A percentile compares a stretch with the other conserved stretches of the same genome.
These are phyloP conservation scores for Standfussiana lucernea DNA, from an alignment of 2,888 invertebrate species.

Conservation along the genomic window DNA sequence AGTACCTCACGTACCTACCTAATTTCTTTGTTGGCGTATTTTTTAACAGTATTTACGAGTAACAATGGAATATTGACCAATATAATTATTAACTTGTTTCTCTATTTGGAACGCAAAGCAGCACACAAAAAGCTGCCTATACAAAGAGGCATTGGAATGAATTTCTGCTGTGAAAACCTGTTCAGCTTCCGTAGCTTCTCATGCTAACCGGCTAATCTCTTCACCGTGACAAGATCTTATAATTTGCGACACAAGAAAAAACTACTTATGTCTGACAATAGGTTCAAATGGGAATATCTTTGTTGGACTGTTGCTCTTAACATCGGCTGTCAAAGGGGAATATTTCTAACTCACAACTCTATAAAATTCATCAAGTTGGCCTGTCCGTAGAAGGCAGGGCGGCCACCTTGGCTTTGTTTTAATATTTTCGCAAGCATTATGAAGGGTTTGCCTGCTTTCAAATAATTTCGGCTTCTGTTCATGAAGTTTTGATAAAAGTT, in stretches of 20 bases:
- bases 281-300: too few species aligned
- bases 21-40: background rate
- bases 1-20: background rate
- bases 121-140: background rate
- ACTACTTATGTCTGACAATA: too few species aligned
- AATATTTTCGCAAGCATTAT: constrained; percentile 91
- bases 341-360: constrained; percentile 76
- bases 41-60: background rate
- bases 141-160: background rate
- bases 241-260: background rate
- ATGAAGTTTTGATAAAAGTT: constrained; percentile 91
- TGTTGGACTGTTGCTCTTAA: too few species aligned
- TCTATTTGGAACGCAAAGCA: background rate
- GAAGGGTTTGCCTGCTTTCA: constrained; percentile 90
- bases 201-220: background rate
- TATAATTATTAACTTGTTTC: background rate
- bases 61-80: background rate
- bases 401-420: constrained; percentile 90
- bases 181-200: background rate
- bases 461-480: constrained; percentile 91
- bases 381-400: constrained; percentile 86
- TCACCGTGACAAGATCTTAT: background rate
- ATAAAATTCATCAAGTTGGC: constrained; percentile 73
- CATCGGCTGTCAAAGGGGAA: too few species aligned
- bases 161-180: background rate